phyloP scores from a whole-genome alignment of 2,888 invertebrate genomes.

The Agonopterix subpropinquella region DNA sequence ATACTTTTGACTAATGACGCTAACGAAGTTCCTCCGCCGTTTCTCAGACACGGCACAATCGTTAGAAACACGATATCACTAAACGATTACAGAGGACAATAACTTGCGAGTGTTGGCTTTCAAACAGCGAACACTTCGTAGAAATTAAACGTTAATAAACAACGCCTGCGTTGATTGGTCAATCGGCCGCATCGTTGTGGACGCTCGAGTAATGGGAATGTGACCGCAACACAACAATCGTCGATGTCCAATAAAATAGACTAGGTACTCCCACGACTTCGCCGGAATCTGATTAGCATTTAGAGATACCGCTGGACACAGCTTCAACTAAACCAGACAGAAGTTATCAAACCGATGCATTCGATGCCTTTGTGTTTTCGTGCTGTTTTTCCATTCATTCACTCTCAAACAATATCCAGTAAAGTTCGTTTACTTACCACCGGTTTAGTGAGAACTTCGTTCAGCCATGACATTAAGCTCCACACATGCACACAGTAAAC shows the following conservation, averaged over 20 bases:
- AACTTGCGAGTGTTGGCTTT: conserved; percentile 28
- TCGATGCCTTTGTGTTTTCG: conserved; percentile 9
- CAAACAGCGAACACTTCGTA: conserved; percentile 40
- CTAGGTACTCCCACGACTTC: background rate
- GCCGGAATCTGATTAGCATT: conserved; percentile 1
- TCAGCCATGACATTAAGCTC: conserved; percentile 55
- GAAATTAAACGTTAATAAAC: conserved; percentile 46
- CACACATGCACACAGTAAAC: conserved; percentile 39
- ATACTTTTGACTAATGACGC: too few relatives aligned
- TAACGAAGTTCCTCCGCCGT: too few relatives aligned
- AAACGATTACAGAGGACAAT: conserved; percentile 37
- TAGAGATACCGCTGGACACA: background rate
- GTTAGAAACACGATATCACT: conserved; percentile 28
- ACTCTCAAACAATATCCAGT: conserved; percentile 39
- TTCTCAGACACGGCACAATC: conserved; percentile 10
- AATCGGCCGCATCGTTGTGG: conserved; percentile 15
- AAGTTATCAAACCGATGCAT: background rate
- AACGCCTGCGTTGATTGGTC: conserved; percentile 31
- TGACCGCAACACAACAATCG: conserved; percentile 8
- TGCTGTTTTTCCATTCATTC: background rate
- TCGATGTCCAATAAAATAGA: conserved; percentile 6
- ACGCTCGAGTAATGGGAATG: conserved; percentile 19
- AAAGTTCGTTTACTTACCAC: conserved; percentile 58
- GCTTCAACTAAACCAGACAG: background rate
- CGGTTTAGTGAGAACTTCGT: conserved; percentile 63